Base-by-base conservation (phyloP, 2,113 vertebrate species). In the Phainopepla nitens region DNA sequence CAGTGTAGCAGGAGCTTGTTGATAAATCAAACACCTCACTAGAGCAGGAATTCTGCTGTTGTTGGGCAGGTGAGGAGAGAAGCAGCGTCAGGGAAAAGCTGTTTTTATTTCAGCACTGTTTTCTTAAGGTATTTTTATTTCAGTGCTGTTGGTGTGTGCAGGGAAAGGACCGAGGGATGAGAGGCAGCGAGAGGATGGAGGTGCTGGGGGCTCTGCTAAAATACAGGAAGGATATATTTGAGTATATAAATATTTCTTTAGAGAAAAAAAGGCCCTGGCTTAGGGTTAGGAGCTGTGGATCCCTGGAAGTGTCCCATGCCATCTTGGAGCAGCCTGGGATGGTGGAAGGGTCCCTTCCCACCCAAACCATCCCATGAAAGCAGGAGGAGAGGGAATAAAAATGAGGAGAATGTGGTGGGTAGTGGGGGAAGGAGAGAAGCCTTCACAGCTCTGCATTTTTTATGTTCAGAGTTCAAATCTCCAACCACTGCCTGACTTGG, bases 391-490 rank as follows among this genome's bases (percentile, higher is more conserved):
- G 41, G 57, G 33, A 33, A 17, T 39, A 10, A 18, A 8, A 1
- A 10, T 0, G 11, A 58, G 29, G 49, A 75, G 64, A 69, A 29
- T 4, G 3, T 15, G 29, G 44, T 42, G 57, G 1, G 0, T 9
- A 10, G 49, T 9, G 68, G 44, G 50, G 35, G 39, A 29, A 62
- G 45, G 62, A 82, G 61, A 21, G 33, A 3, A 11, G 1, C 22
- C 19, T 51, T 22, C 44, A 2, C 20, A 8, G 23, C 24, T n/a
- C 36, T 53, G 50, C 28, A 39, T 39, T 39, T 39, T 39, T 39
- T 39, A 39, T 12, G 39, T 39, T 39, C 39, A 39, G 39, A 39
- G 39, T 39, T 39, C 39, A 39, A 39, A 39, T 12, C 39, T 39
- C 39, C 39, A 39, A 39, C 39, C 39, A n/a, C 39, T 39, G 39